Conservation (phyloP, 2,888 invertebrate genomes). For the Pantelozetes paolii region DNA sequence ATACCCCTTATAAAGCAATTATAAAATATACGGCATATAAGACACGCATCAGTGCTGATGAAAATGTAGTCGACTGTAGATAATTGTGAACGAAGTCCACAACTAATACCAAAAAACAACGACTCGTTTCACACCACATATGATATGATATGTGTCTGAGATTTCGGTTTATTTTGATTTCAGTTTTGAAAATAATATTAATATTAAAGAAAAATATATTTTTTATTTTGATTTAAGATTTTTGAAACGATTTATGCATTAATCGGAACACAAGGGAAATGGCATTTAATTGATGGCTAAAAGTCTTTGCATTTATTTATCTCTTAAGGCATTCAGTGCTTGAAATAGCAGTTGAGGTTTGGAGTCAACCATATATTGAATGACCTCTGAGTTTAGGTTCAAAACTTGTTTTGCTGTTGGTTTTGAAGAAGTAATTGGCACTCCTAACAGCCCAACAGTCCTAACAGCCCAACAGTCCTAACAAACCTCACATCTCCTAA, state of each 20-base stretch:
- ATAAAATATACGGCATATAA: constrained; percentile 8
- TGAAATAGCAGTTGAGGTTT: background rate
- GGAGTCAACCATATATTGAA: background rate
- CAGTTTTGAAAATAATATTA: too few relatives aligned
- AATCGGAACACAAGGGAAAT: background rate
- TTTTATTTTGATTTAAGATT: too few relatives aligned
- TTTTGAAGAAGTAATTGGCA: constrained; percentile 16
- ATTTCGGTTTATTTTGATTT: too few relatives aligned
- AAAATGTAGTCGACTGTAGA: background rate
- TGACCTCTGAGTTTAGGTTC: background rate
- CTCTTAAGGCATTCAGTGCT: background rate
- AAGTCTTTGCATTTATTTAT: background rate
- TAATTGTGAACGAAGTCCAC: background rate
- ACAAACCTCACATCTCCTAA: background rate
- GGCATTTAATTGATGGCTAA: background rate
- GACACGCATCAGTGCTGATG: constrained; percentile 10
- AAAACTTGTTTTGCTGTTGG: constrained; percentile 6
- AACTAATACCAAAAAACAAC: background rate
- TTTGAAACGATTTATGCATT: background rate
- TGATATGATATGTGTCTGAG: too few relatives aligned
- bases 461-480: background rate
- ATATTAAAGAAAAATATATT: too few relatives aligned
- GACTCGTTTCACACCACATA: background rate
- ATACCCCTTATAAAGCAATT: too few relatives aligned
- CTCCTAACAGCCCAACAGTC: background rate